Percentiles rank a stretch among this genome's conserved stretches.
Conservation (phyloP, 2,797 vertebrate genomes). For the Pachyuromys duprasi region DNA sequence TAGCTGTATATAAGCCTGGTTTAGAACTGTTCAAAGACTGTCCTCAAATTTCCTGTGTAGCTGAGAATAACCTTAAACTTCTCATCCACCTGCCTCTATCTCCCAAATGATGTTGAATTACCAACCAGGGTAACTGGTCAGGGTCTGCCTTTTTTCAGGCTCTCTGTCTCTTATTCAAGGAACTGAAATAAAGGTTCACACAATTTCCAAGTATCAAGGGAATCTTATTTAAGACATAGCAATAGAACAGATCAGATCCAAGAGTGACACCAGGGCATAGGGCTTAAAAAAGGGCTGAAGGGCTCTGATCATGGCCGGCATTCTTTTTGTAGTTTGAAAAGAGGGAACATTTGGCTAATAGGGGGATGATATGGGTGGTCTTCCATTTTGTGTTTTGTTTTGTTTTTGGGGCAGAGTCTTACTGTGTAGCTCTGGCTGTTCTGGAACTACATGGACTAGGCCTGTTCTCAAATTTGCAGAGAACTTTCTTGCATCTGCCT, state of each 20-base stretch:
- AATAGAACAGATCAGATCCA: neutral
- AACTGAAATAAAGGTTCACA: neutral
- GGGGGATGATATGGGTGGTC: neutral
- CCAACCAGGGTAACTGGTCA: neutral
- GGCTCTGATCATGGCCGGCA: neutral
- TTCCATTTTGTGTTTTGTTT: neutral
- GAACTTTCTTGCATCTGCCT: neutral
- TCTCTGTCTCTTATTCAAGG: neutral
- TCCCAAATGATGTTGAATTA: neutral
- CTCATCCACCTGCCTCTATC: neutral
- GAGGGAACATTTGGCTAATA: too few species aligned
- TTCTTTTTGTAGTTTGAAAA: neutral
- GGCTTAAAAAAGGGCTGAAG: neutral
- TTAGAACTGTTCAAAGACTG: neutral
- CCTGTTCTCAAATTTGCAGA: neutral
- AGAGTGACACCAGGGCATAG: neutral
- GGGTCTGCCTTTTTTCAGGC: neutral
- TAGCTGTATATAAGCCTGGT: neutral
- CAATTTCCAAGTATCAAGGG: neutral
- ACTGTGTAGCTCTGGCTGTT: neutral
- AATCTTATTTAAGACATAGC: neutral
- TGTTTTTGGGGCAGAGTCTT: neutral
- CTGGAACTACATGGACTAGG: neutral
- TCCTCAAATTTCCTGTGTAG: neutral
- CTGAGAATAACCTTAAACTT: neutral